Conservation (phyloP, 2,113 vertebrate genomes). For the Sminthopsis crassicaudata region DNA sequence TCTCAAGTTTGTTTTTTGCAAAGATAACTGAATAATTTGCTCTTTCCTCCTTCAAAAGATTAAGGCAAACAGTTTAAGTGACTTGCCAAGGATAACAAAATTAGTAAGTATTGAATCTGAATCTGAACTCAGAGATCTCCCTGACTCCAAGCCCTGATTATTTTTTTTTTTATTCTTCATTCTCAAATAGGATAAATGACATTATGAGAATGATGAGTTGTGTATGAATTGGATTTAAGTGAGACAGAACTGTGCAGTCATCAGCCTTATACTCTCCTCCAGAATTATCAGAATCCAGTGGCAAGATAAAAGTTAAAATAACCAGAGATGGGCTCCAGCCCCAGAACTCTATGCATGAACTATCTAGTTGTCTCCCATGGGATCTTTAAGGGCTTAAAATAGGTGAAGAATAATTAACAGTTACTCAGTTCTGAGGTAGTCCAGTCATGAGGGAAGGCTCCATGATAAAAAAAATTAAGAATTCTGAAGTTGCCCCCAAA, state of each 20-base stretch:
- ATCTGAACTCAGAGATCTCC: not conserved
- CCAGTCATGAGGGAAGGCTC: not conserved
- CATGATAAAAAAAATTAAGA: not conserved
- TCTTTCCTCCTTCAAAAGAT: not conserved
- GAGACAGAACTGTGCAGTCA: not conserved
- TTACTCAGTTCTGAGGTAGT: not conserved
- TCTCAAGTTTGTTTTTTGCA: not conserved
- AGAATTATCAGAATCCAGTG: not conserved
- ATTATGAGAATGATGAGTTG: not conserved
- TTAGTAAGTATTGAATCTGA: not conserved
- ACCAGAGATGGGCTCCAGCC: not conserved
- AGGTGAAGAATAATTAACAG: not conserved
- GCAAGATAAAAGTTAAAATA: not conserved
- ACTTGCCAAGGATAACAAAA: not conserved
- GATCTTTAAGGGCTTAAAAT: not conserved
- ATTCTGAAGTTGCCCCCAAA: not conserved
- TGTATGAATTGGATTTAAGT: not conserved
- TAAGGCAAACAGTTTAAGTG: not conserved
- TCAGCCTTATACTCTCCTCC: not conserved
- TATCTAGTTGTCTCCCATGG: not conserved
- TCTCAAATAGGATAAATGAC: not conserved
- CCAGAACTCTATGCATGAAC: not conserved
- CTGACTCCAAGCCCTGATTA: not conserved
- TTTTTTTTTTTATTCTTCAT: not conserved
- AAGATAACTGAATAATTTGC: not conserved